Evolutionary conservation across 2,113 vertebrate genomes (phyloP).

Genomic region (Hylia prasina): DNA sequence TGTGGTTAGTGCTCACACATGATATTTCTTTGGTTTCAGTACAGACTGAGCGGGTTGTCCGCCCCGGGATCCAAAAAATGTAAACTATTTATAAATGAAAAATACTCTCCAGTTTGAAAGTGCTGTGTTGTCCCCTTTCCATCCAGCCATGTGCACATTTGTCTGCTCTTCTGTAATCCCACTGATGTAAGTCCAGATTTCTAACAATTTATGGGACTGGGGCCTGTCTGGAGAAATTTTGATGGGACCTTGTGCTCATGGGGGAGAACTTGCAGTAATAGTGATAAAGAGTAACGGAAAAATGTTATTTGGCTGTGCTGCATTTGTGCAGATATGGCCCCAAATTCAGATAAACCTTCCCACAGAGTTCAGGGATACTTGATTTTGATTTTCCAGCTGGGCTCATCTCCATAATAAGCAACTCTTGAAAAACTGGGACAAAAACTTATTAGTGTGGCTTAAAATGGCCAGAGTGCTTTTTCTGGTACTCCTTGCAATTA

Average conservation of each 20-base stretch:
- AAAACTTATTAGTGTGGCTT: slow-evolving; percentile 4
- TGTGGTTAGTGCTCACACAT: slow-evolving; percentile 74
- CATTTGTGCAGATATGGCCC: neutral
- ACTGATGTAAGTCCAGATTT: slow-evolving; percentile 42
- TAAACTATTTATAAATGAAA: slow-evolving; percentile 80
- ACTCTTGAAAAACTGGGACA: neutral
- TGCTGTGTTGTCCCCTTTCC: slow-evolving; percentile 51
- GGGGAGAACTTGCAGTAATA: neutral
- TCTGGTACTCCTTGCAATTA: neutral
- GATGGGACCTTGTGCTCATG: slow-evolving; percentile 14
- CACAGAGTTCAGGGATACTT: slow-evolving; percentile 47
- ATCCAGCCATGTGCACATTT: slow-evolving; percentile 58
- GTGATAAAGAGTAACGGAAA: slow-evolving; percentile 62
- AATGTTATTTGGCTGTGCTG: slow-evolving; percentile 5
- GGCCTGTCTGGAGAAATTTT: neutral
- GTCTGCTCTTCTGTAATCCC: slow-evolving; percentile 68
- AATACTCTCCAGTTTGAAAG: slow-evolving; percentile 70
- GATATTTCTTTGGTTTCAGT: slow-evolving; percentile 73
- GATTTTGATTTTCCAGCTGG: slow-evolving; percentile 20
- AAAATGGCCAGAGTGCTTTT: neutral
- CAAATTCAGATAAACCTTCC: slow-evolving; percentile 9
- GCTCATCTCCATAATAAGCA: slow-evolving; percentile 42
- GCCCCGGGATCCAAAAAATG: slow-evolving; percentile 70
- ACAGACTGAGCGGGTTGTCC: slow-evolving; percentile 68
- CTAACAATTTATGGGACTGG: slow-evolving; percentile 16